A percentile compares a stretch with the other conserved stretches of the same genome.
Conservation (phyloP, 1,140 invertebrate species). For the Euura saliciscinereae region DNA sequence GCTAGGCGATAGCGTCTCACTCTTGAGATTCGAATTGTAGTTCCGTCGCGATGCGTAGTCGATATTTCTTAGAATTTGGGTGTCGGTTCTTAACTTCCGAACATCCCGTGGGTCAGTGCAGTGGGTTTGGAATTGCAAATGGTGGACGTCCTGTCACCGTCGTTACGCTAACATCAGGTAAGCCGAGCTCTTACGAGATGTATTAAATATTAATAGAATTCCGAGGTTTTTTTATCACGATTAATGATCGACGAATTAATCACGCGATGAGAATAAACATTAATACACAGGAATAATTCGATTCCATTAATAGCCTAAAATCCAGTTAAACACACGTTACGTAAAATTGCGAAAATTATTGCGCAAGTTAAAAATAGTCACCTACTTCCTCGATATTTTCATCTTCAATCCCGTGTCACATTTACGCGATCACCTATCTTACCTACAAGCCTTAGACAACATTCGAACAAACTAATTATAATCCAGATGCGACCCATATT, state of each 20-base stretch:
- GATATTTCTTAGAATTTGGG: too few species aligned
- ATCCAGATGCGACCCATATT: too few species aligned
- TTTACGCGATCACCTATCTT: background rate
- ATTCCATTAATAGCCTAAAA: background rate
- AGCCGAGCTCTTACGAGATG: background rate
- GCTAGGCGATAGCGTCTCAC: too few species aligned
- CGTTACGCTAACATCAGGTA: conserved; percentile 55
- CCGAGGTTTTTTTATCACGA: conserved; percentile 1
- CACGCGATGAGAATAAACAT: background rate
- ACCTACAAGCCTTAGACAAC: background rate
- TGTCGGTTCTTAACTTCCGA: too few species aligned
- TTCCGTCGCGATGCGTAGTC: too few species aligned
- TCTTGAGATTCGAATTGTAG: too few species aligned
- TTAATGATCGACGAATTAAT: background rate
- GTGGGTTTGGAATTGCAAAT: conserved; percentile 44
- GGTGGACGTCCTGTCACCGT: conserved; percentile 50
- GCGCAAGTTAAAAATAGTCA: conserved; percentile 41
- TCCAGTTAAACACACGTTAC: conserved; percentile 27
- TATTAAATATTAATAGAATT: background rate
- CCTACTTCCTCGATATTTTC: conserved; percentile 22
- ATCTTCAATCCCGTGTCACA: conserved; percentile 12
- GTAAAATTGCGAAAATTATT: conserved; percentile 47
- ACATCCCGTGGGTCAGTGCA: background rate
- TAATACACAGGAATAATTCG: too few species aligned
- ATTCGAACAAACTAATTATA: too few species aligned